phyloP scores from a whole-genome alignment of 2,888 invertebrate genomes.

The Ormyrus nitidulus region DNA sequence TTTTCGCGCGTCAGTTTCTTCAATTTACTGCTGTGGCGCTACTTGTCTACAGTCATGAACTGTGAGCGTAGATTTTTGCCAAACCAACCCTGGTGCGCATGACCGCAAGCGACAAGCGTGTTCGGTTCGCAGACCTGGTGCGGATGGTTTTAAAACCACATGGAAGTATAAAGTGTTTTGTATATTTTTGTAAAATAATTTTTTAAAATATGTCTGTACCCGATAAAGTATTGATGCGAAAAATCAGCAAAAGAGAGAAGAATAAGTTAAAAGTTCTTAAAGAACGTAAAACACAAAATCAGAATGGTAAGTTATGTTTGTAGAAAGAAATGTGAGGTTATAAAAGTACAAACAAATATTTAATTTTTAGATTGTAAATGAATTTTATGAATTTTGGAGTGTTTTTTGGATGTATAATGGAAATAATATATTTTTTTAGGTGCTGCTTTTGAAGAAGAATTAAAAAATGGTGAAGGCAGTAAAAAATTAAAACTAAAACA shows the following conservation, averaged over 20 bases:
- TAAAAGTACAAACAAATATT: constrained; percentile 38
- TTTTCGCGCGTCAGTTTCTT: no score
- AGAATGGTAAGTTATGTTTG: constrained; percentile 62
- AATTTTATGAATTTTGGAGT: neutral
- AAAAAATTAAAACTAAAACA: constrained; percentile 38
- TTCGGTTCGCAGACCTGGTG: no score
- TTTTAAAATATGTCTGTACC: constrained; percentile 66
- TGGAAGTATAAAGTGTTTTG: constrained; percentile 10
- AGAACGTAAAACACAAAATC: constrained; percentile 77
- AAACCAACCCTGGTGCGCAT: no score
- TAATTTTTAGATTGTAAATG: constrained; percentile 6
- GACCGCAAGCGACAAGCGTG: no score
- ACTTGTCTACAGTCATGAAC: no score
- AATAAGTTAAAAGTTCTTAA: constrained; percentile 80
- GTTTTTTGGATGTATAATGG: neutral
- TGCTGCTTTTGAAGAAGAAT: neutral
- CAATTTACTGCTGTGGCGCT: no score
- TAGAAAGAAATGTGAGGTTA: constrained; percentile 34
- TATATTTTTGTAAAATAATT: constrained; percentile 16
- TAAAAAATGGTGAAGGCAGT: constrained; percentile 36
- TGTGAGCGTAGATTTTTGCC: no score
- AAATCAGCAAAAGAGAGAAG: constrained; percentile 87
- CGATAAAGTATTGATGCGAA: constrained; percentile 85
- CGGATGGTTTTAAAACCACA: constrained; percentile 1
- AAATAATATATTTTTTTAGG: constrained; percentile 9